Percentiles rank a stretch among this genome's conserved stretches.
These are phyloP conservation scores for Epistrophella euchroma DNA, from an alignment of 2,888 invertebrate genomes.

Conservation along the genomic window DNA sequence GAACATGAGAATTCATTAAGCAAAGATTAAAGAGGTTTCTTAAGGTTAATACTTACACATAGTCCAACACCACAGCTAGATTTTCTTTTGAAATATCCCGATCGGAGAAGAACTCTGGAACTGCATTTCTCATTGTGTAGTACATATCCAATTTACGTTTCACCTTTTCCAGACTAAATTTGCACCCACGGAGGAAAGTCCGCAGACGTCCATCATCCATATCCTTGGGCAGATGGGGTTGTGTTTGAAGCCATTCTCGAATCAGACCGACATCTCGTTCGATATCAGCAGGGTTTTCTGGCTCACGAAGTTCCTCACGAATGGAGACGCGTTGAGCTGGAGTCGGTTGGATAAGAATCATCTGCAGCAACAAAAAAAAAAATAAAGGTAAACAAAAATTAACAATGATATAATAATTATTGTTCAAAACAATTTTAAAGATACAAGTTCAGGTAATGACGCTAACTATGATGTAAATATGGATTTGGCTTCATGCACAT, in stretches of 20 bases:
- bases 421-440: conserved; percentile 7
- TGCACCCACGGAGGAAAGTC: conserved; percentile 93
- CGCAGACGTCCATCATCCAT: conserved; percentile 91
- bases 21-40: not conserved
- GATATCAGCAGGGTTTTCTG: conserved; percentile 85
- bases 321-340: conserved; percentile 89
- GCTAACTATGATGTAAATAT: conserved; percentile 28
- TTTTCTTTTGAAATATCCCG: conserved; percentile 90
- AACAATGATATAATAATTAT: conserved; percentile 1
- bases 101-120: conserved; percentile 92
- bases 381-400: not conserved
- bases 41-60: conserved; percentile 86
- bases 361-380: conserved; percentile 79
- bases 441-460: conserved; percentile 41
- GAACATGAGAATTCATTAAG: not conserved
- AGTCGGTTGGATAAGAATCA: conserved; percentile 87
- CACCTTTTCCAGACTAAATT: conserved; percentile 93
- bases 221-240: conserved; percentile 88
- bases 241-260: conserved; percentile 88
- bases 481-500: conserved; percentile 29
- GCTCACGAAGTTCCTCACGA: conserved; percentile 88
- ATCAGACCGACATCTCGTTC: conserved; percentile 87
- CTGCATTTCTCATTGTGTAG: conserved; percentile 92
- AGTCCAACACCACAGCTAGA: conserved; percentile 88
- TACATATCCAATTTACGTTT: conserved; percentile 95